Base-by-base conservation (phyloP, 2,888 invertebrate genomes). In the Drosophila lutescens region DNA sequence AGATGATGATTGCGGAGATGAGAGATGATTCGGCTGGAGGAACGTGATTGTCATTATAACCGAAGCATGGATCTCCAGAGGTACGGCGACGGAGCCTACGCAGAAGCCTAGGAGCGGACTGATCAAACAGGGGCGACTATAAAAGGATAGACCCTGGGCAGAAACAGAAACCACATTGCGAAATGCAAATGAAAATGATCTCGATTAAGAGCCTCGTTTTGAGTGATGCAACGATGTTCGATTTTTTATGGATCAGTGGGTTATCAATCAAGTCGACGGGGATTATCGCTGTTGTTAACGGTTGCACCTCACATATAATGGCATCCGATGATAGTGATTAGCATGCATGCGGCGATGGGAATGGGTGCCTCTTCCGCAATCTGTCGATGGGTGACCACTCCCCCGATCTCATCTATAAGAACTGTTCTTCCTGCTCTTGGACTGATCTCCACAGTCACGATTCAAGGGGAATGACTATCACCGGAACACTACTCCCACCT, bases 21-120 rank as follows among this genome's bases (percentile, higher is more conserved):
- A 70, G 59, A 54, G 60, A 66, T 67, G 69, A 40, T 60, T 34
- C 65, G 36, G 67, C 54, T 49, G 56, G 46, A 59, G 46, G 44
- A 78, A 77, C 86, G 86, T 83, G 84, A 66, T 77, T 80, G 67
- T 76, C 75, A 76, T 80, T 43, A 54, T 61, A 80, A 60, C 32
- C 53, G 40, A 23, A 36, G 63, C 63, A 2, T 38, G 15, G 53
- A 47, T 61, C 57, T 69, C 41, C 2, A 34, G 47, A 68, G 46
- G 10, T 69, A 34, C 2, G 13, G 47, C 63, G 46, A 12, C 20
- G 30, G 56, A 57, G 49, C 80, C 86, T 55, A 80, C 86, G 80
- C 78, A 73, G 55, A 51, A 47, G 60, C 68, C 47, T 54, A 2
- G 41, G 15, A 38, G 47, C 62, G 59, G 47, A 30, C 47, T 54